phyloP scores from a whole-genome alignment of 35 echinoderm and acorn worm species.

The Eucidaris tribuloides region DNA sequence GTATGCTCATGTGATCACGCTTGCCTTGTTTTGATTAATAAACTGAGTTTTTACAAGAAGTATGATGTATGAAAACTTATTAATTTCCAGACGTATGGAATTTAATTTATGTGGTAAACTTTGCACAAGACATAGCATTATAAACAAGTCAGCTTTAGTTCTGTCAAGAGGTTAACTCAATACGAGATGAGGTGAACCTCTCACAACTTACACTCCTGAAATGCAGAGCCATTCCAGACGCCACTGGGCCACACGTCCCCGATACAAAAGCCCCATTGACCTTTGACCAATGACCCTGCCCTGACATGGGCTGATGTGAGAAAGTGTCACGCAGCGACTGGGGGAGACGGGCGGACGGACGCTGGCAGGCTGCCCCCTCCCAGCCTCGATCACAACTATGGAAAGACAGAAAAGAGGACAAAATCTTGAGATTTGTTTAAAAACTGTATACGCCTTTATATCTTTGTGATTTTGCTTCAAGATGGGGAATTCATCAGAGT shows the following conservation, averaged over 20 bases:
- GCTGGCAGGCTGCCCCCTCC: constrained; percentile 56
- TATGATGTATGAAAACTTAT: no score
- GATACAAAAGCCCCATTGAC: constrained; percentile 61
- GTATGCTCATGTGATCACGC: no score
- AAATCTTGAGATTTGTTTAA: not conserved
- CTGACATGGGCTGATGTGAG: constrained; percentile 3
- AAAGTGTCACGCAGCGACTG: constrained; percentile 76
- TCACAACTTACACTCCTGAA: constrained; percentile 69
- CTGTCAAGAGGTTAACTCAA: no score
- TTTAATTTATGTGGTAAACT: no score
- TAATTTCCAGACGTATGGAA: no score
- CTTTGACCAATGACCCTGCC: constrained; percentile 46
- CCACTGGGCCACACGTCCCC: constrained; percentile 73
- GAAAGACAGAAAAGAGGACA: not conserved
- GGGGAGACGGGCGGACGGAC: constrained; percentile 42
- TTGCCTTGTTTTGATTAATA: no score
- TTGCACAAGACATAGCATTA: no score
- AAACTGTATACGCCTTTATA: not conserved
- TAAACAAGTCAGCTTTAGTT: no score
- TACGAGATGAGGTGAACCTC: no score
- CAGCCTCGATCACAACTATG: constrained; percentile 83
- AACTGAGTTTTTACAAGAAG: no score
- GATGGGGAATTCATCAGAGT: not conserved
- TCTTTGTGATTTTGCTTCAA: not conserved
- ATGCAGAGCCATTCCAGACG: constrained; percentile 69